Conservation (phyloP, 2,113 vertebrate genomes). For the Pluvialis apricaria region DNA sequence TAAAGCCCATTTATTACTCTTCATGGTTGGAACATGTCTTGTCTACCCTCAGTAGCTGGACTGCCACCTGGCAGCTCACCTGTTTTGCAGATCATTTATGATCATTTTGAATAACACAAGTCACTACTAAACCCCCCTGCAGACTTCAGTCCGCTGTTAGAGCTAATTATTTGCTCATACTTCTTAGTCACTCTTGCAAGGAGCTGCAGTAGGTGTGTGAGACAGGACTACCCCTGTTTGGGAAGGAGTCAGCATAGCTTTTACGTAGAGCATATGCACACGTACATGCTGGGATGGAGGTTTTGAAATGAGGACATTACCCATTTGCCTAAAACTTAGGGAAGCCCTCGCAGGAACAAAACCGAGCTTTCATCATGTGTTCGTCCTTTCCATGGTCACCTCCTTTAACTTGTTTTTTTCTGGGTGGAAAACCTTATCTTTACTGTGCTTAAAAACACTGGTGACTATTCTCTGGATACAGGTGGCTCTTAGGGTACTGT, state of each 20-base stretch:
- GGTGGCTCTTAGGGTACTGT: neutral
- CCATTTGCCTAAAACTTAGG: neutral
- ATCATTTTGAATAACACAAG: neutral
- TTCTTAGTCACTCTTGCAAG: neutral
- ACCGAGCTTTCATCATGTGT: neutral
- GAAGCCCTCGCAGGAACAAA: neutral
- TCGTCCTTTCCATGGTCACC: neutral
- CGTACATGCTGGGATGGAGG: rapidly evolving
- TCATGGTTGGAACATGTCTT: neutral
- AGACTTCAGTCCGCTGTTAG: neutral
- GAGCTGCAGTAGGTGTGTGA: neutral
- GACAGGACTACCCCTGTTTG: neutral
- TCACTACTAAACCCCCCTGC: neutral
- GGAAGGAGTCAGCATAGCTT: neutral
- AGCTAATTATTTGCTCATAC: neutral
- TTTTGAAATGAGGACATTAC: neutral
- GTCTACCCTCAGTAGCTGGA: neutral
- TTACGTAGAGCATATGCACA: rapidly evolving
- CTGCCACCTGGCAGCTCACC: neutral
- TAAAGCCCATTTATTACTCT: neutral
- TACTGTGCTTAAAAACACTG: neutral
- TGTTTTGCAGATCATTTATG: neutral
- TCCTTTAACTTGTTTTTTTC: neutral
- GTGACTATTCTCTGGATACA: neutral
- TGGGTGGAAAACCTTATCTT: neutral